Evolutionary conservation across 1,140 invertebrate genomes (phyloP), one percentile per base, ranked within the genome.

Genomic region (Radopholus similis): DNA sequence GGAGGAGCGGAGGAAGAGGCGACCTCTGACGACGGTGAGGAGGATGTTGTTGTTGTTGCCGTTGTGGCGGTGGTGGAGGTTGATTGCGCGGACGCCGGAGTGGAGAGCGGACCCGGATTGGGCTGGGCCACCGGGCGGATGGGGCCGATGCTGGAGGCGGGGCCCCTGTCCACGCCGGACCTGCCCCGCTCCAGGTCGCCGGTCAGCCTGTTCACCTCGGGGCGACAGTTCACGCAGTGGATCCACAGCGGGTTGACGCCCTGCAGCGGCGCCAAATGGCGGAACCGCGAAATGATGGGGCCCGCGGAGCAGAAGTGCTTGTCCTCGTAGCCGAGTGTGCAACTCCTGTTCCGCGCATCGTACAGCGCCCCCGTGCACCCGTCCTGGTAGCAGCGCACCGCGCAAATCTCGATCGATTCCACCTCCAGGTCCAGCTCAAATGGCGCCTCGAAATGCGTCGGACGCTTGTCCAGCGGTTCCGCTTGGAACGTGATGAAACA

Each of bases 401-500:
- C 70, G 44, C 70, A 72, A 11, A 63, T 53, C 55, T 71, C 70
- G 26, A 64, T 9, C 18, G 70, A 62, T 23, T 71, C 70, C 13
- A 58, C 57, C 18, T 57, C 26, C 30, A 68, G 15, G 6, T 65
- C 44, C 28, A 73, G 32, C 44, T 73, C 70, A 28, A 72, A 71
- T 21, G 40, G 34, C 34, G 68, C 42, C 26, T 57, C 66, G 54
- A 72, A 71, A 18, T 72, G 28, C n/a, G 64, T 49, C n/a, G 70
- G 70, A 2, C 70, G 57, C 11, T 72, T 57, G 47, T 40, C 28
- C 8, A 72, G 51, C 11, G 38, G 32, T 34, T 64, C 69, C 9
- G 63, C 68, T 55, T 72, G 69, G 70, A 72, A 72, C 2, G 70
- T 72, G 21, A 72, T 68, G 28, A 72, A 51, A 32, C 70, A 72